These are phyloP conservation scores for Epinotia bilunana DNA, from an alignment of 2,888 invertebrate species.

Conservation along the genomic window DNA sequence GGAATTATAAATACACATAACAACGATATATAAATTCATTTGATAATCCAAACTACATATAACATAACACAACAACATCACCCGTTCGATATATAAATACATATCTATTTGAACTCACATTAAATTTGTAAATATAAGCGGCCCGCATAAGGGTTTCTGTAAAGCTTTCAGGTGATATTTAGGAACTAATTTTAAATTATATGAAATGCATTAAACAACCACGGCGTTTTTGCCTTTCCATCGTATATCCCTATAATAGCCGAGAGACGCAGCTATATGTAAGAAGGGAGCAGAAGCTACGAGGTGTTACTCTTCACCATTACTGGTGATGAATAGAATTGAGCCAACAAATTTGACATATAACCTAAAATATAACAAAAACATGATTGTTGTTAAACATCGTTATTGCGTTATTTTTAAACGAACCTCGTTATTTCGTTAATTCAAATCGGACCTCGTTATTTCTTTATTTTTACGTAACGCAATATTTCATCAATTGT, in stretches of 20 bases:
- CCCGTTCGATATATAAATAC: conserved; percentile 14
- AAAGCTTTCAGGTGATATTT: conserved; percentile 26
- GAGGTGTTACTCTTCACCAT: too few species aligned
- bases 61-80: conserved; percentile 26
- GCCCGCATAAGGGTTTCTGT: not conserved
- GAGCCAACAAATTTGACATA: not conserved
- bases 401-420: too few species aligned
- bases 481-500: too few species aligned
- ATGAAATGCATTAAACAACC: conserved; percentile 35
- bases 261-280: not conserved
- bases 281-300: not conserved
- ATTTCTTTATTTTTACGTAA: too few species aligned
- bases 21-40: conserved; percentile 31
- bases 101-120: conserved; percentile 27
- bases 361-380: not conserved
- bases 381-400: too few species aligned
- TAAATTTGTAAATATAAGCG: conserved; percentile 26
- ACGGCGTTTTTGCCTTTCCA: conserved; percentile 10
- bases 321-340: not conserved
- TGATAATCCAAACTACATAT: conserved; percentile 12
- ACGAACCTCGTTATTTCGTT: too few species aligned
- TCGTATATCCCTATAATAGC: conserved; percentile 1
- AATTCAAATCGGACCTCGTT: too few species aligned
- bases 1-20: not conserved
- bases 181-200: conserved; percentile 36